Base-by-base conservation (phyloP, 2,888 invertebrate genomes). In the Agrypnus murinus region DNA sequence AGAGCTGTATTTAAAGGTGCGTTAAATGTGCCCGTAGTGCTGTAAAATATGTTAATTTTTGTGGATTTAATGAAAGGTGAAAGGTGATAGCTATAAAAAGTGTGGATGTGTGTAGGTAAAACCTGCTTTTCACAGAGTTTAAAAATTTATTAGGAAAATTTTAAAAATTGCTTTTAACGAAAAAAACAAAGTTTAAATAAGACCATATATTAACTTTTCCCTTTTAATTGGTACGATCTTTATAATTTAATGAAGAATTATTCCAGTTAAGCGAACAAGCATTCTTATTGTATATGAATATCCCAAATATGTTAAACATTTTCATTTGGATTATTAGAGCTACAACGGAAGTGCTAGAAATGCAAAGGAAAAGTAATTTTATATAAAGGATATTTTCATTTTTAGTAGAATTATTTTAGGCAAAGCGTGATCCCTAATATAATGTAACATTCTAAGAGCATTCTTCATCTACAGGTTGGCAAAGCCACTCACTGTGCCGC, bases 401-500 rank as follows among this genome's bases (percentile, higher is more conserved):
- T 25, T 25, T 25, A 25, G 5, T 25, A 25, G 25, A 25, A 25
- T 2, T 25, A 25, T 25, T 25, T 25, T 25, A 25, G 12, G 12
- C 9, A 50, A 31, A 50, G 6, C 12, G 19, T 10, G 32, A 50
- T 50, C 32, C 50, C 32, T 19, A 46, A 50, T 25, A 50, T 31
- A 50, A 50, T 50, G 50, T 50, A 10, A 50, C 32, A 31, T 19
- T 31, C 50, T 31, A 31, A 31, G 50, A 31, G 31, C 50, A 19
- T 50, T 31, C 31, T 50, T 50, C 50, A 50, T 55, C 38, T 55
- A 55, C 55, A 55, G 36, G 55, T 36, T 17, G 55, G 55, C 19
- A 38, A 55, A 55, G 55, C 55, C 55, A 55, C 38, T 55, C 55
- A 55, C 15, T 55, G 38, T 36, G 55, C 19, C n/a, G 55, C 55